Percentiles rank a stretch among this genome's conserved stretches.
Conservation (phyloP, 1,140 invertebrate species). For the Brachionus manjavacas region DNA sequence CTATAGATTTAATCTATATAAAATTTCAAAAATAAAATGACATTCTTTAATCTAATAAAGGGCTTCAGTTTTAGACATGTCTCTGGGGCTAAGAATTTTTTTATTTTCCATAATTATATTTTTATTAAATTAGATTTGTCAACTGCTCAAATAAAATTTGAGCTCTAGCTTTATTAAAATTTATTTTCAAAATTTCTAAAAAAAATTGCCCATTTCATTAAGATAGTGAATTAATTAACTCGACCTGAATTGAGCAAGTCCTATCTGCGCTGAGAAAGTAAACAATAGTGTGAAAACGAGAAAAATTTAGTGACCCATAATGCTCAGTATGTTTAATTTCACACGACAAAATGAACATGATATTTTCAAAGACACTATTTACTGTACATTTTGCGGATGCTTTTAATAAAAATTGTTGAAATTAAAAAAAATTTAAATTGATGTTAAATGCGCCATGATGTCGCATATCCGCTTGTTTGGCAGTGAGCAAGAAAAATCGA, state of each 20-base stretch:
- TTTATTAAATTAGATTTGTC: not conserved
- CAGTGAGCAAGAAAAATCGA: not conserved
- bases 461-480: not conserved
- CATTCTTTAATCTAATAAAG: not conserved
- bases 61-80: not conserved
- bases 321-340: not conserved
- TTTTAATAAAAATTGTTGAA: not conserved
- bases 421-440: not conserved
- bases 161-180: not conserved
- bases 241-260: not conserved
- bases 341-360: not conserved
- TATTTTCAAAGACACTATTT: not conserved
- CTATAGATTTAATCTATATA: not conserved
- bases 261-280: not conserved
- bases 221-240: not conserved
- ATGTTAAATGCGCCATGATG: not conserved
- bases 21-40: not conserved
- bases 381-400: not conserved
- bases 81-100: not conserved
- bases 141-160: not conserved
- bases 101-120: not conserved
- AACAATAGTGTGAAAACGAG: not conserved
- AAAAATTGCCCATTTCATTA: not conserved
- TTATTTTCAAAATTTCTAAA: not conserved
- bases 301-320: slow-evolving; percentile 28